phyloP scores from a whole-genome alignment of 2,797 vertebrate species.

The Takifugu ocellatus region DNA sequence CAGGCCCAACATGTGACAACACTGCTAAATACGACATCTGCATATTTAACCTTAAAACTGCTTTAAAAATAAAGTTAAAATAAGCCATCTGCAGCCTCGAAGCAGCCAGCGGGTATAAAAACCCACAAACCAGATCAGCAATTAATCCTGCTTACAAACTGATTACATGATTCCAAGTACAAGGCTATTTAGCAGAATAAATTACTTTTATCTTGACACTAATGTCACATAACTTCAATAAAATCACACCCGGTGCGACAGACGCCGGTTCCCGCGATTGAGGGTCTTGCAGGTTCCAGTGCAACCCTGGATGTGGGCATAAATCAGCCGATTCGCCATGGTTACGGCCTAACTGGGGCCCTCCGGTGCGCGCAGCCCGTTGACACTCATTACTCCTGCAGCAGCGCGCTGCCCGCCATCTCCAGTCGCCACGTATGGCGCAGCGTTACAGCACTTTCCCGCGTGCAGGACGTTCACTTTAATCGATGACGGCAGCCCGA shows the following conservation, averaged over 20 bases:
- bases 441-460: slow-evolving; percentile 20
- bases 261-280: slow-evolving; percentile 5
- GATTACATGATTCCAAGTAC: too few relatives aligned
- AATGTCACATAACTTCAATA: too few relatives aligned
- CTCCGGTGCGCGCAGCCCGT: slow-evolving; percentile 20
- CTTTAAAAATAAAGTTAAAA: too few relatives aligned
- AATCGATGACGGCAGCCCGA: slow-evolving; percentile 29
- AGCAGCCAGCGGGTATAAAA: too few relatives aligned
- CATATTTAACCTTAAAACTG: too few relatives aligned
- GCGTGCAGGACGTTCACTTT: slow-evolving; percentile 8
- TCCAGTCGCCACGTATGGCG: slow-evolving; percentile 33
- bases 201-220: too few relatives aligned
- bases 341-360: slow-evolving; percentile 38
- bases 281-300: slow-evolving; percentile 25
- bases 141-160: too few relatives aligned
- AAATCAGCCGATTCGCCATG: slow-evolving; percentile 49
- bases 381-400: slow-evolving; percentile 51
- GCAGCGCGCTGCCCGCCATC: slow-evolving; percentile 36
- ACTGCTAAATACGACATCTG: too few relatives aligned
- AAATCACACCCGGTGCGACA: slow-evolving; percentile 1
- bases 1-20: too few relatives aligned
- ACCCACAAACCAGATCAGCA: neutral
- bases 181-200: too few relatives aligned
- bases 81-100: too few relatives aligned
- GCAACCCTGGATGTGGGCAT: slow-evolving; percentile 32